These are phyloP conservation scores for Ochropleura plecta DNA, from an alignment of 2,888 invertebrate genomes.

Conservation along the genomic window DNA sequence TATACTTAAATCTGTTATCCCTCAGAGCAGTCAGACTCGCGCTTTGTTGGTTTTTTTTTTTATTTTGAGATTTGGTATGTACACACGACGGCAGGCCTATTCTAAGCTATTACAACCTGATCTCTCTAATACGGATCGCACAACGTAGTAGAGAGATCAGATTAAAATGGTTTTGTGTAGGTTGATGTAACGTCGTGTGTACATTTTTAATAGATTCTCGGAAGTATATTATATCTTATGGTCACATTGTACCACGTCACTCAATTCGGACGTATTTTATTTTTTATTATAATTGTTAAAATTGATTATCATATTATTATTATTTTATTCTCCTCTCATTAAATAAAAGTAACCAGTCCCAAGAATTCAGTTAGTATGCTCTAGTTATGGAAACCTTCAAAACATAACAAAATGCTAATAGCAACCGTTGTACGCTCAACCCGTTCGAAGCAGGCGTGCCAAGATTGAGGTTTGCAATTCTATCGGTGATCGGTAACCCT, in stretches of 20 bases:
- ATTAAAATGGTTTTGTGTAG: no score
- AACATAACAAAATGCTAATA: conserved; percentile 50
- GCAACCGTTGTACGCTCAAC: conserved; percentile 63
- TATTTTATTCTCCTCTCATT: background rate
- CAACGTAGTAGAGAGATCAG: no score
- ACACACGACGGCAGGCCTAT: no score
- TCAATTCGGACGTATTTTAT: background rate
- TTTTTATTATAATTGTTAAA: background rate
- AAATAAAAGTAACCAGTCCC: background rate
- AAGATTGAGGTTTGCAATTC: conserved; percentile 81
- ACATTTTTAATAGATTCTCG: background rate
- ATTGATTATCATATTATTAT: background rate
- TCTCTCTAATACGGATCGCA: no score
- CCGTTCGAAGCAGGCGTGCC: conserved; percentile 67
- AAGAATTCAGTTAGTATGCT: background rate
- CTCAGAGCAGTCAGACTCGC: no score
- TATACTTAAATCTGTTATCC: no score
- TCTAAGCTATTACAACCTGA: no score
- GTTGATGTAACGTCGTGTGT: no score
- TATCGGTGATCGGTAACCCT: conserved; percentile 77
- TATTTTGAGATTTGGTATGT: no score
- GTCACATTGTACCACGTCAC: background rate
- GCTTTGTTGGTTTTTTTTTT: background rate
- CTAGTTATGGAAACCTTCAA: background rate
- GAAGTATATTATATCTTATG: background rate